Evolutionary conservation across 2,797 vertebrate genomes (phyloP), one percentile per base, ranked within the genome.

Genomic region (Carapus acus): DNA sequence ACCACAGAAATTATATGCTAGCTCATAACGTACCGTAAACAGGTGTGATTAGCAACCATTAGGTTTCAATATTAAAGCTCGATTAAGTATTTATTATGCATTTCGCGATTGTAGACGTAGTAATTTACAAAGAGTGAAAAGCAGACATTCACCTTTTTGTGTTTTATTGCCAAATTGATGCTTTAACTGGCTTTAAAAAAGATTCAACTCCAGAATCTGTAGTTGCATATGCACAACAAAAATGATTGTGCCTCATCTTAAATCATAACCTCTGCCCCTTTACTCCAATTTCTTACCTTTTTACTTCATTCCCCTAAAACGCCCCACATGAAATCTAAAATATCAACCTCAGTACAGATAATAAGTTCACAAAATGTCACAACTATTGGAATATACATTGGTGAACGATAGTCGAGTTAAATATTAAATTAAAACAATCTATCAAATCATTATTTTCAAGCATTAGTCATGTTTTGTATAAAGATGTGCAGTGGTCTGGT

Each of bases 391-490:
- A 73, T 67, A 76, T 65, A 83, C 75, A 73, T 54, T 51, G 59
- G 64, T 54, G 65, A 76, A 58, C 54, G 6, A 73, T 61, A 67
- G 59, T 67, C 66, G 77, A 79, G 62, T 71, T 56, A 60, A 76
- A 74, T 65, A 62, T 62, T 67, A 77, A 76, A 73, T 45, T 69
- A 69, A 80, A 73, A 27, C 52, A 62, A 54, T 59, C 62, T 58
- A 62, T 55, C 50, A 69, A 77, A 78, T 41, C 45, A 60, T 71
- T 70, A 74, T 52, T 65, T 61, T 73, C 62, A 73, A 74, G 62
- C 73, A 60, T 73, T 41, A 72, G 62, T 55, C 22, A 69, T 58
- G 65, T 58, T 78, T 69, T 80, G 72, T 79, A 83, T 74, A 79
- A 62, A 69, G 62, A 61, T 65, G 67, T 65, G 78, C 64, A 44